phyloP scores from a whole-genome alignment of 2,113 vertebrate genomes.

The Gasterosteus aculeatus region DNA sequence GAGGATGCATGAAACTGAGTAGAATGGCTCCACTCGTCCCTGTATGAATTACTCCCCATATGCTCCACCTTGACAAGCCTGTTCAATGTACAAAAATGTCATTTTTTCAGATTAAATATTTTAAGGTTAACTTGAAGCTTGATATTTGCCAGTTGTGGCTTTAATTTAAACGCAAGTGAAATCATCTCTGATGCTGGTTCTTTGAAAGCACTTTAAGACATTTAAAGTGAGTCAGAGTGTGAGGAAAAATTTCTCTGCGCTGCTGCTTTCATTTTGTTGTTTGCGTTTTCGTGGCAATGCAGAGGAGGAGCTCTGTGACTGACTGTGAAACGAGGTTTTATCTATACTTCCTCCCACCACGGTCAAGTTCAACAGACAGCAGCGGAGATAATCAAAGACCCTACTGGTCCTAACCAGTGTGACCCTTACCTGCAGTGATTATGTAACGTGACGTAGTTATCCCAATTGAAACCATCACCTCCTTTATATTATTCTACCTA shows the following conservation, averaged over 20 bases:
- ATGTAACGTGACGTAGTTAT: conserved; percentile 21
- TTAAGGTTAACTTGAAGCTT: conserved; percentile 33
- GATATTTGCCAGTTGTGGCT: conserved; percentile 41
- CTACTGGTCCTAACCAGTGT: conserved; percentile 14
- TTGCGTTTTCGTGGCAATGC: conserved; percentile 26
- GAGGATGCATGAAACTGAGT: conserved; percentile 63
- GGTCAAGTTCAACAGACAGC: conserved; percentile 26
- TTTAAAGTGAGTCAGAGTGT: conserved; percentile 34
- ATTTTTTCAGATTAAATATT: conserved; percentile 36
- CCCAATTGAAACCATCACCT: conserved; percentile 35
- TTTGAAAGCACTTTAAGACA: conserved; percentile 31
- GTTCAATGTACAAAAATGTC: conserved; percentile 9
- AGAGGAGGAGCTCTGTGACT: neutral
- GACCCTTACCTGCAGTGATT: conserved; percentile 38
- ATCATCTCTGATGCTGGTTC: neutral
- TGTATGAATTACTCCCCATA: conserved; percentile 51
- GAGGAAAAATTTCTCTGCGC: conserved; percentile 23
- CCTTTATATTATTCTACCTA: neutral
- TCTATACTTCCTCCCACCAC: conserved; percentile 12
- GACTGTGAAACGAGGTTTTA: conserved; percentile 39
- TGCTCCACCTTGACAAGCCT: conserved; percentile 35
- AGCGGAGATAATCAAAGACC: conserved; percentile 32
- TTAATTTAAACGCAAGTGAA: conserved; percentile 35
- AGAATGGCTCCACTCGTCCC: conserved; percentile 54
- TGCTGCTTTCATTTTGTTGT: conserved; percentile 38